phyloP scores from a whole-genome alignment of 2,888 invertebrate species.

The Dioctria rufipes region DNA sequence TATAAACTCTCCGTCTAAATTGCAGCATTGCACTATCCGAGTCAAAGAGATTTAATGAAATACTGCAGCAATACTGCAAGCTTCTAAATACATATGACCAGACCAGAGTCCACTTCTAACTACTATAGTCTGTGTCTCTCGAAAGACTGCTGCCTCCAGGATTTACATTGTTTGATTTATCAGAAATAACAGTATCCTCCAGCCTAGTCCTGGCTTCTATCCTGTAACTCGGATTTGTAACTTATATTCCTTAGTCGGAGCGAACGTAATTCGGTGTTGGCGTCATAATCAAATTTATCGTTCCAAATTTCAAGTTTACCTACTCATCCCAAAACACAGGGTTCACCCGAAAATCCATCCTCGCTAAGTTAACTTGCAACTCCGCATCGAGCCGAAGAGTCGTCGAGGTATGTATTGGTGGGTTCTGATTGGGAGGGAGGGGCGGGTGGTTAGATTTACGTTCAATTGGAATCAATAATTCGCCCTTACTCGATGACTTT shows the following conservation, averaged over 20 bases:
- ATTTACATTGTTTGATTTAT: slow-evolving; percentile 11
- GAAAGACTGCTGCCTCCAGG: no score
- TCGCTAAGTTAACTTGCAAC: slow-evolving; percentile 5
- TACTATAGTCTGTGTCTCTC: not conserved
- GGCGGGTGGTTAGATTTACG: not conserved
- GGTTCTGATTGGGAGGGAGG: no score
- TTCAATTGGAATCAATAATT: slow-evolving; percentile 52
- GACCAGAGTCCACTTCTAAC: not conserved
- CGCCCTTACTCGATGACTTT: slow-evolving; percentile 32
- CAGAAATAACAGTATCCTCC: slow-evolving; percentile 6
- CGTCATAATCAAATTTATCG: slow-evolving; percentile 49
- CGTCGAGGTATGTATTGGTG: not conserved
- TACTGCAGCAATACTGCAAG: not conserved
- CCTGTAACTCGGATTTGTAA: not conserved
- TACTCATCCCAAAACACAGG: not conserved
- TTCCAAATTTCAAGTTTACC: not conserved
- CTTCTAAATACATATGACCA: not conserved
- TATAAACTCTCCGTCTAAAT: not conserved
- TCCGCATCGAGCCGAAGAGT: not conserved
- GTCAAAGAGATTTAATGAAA: not conserved
- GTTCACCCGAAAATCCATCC: not conserved
- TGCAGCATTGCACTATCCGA: not conserved
- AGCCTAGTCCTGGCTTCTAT: slow-evolving; percentile 15
- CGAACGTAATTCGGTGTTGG: slow-evolving; percentile 14
- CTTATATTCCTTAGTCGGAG: slow-evolving; percentile 9